A percentile compares a stretch with the other conserved stretches of the same genome.
Conservation (phyloP, 2,888 invertebrate genomes). For the Nycteola revayana region DNA sequence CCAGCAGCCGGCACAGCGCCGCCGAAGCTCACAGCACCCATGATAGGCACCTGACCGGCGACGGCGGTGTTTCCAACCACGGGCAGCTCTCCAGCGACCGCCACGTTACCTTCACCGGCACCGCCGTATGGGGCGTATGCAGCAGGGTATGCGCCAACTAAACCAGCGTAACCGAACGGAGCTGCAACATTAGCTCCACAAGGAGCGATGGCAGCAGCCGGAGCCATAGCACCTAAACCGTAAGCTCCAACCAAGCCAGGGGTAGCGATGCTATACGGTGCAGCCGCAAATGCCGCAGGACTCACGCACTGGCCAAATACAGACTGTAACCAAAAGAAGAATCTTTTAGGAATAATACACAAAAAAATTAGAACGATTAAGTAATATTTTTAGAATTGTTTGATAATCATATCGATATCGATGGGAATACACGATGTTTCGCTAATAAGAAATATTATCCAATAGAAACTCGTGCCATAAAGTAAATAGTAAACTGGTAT, state of each 20-base stretch:
- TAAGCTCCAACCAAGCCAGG: conserved; percentile 3
- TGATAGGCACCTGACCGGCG: conserved; percentile 43
- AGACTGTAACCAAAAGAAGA: too few relatives aligned
- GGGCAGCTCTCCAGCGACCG: conserved; percentile 40
- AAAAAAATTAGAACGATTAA: too few relatives aligned
- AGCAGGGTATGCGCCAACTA: background rate
- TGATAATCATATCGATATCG: too few relatives aligned
- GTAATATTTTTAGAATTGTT: too few relatives aligned
- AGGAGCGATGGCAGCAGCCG: conserved; percentile 2
- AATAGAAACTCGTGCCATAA: too few relatives aligned
- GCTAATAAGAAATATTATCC: too few relatives aligned
- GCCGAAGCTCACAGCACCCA: conserved; percentile 45
- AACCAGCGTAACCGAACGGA: background rate
- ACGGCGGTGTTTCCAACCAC: conserved; percentile 40
- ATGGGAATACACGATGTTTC: too few relatives aligned
- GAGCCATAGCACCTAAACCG: conserved; percentile 1
- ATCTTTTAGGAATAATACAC: too few relatives aligned
- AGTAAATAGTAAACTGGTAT: too few relatives aligned
- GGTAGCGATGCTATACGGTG: too few relatives aligned
- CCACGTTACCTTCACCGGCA: conserved; percentile 36
- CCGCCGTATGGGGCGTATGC: conserved; percentile 19
- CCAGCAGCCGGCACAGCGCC: conserved; percentile 48
- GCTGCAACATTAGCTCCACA: background rate
- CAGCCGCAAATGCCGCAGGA: background rate
- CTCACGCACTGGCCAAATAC: background rate